These are phyloP conservation scores for Melanostoma mellinum DNA, from an alignment of 2,888 invertebrate species.

Conservation along the genomic window DNA sequence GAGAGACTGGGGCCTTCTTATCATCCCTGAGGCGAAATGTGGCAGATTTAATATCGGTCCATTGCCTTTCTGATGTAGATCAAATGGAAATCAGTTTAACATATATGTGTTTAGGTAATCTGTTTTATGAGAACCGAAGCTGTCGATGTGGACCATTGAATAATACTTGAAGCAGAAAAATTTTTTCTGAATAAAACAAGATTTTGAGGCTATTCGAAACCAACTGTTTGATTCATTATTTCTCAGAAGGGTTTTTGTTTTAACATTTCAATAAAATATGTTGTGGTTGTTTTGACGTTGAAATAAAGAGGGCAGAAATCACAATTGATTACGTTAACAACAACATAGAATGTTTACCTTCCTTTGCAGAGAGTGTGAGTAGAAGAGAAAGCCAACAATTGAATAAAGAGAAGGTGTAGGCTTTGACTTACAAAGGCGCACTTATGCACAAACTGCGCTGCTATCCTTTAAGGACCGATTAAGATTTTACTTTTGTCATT, in stretches of 20 bases:
- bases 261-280: conserved; percentile 2
- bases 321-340: no score
- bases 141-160: conserved; percentile 31
- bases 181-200: conserved; percentile 9
- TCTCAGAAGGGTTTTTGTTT: not conserved
- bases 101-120: conserved; percentile 24
- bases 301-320: no score
- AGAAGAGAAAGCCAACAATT: no score
- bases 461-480: no score
- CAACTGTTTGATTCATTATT: conserved; percentile 14
- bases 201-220: not conserved
- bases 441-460: no score
- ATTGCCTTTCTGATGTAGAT: conserved; percentile 40
- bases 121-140: conserved; percentile 14
- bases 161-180: conserved; percentile 21
- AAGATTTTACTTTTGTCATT: no score
- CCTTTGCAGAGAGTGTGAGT: no score
- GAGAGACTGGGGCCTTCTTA: not conserved
- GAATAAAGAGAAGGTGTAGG: no score
- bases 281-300: no score
- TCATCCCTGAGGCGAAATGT: conserved; percentile 15
- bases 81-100: conserved; percentile 33
- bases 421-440: no score
- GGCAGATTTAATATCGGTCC: conserved; percentile 31
- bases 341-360: no score